Conservation (phyloP, 2,113 vertebrate genomes). For the Passer montanus region DNA sequence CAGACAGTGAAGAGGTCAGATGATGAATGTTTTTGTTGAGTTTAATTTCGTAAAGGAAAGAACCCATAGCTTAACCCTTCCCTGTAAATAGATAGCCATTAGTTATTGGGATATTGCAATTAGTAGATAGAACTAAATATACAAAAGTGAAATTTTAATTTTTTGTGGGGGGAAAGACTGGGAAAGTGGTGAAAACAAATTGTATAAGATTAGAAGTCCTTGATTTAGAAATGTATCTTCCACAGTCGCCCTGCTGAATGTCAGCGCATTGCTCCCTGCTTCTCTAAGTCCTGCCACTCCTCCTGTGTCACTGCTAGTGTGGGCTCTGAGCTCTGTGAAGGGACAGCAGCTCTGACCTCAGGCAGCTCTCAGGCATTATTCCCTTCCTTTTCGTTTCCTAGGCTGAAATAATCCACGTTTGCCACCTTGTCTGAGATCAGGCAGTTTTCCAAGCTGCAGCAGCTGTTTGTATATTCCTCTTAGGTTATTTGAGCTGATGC, state of each 20-base stretch:
- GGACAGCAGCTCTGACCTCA: background rate
- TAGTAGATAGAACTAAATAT: background rate
- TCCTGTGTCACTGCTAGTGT: background rate
- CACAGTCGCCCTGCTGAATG: background rate
- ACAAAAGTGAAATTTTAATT: background rate
- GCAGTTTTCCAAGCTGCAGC: background rate
- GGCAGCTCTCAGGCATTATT: background rate
- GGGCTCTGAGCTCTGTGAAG: background rate
- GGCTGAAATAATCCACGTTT: background rate
- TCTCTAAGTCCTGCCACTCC: background rate
- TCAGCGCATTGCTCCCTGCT: background rate
- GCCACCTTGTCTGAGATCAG: background rate
- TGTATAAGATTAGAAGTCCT: background rate
- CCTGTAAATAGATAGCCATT: background rate
- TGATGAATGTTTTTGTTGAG: background rate
- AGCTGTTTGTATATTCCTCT: background rate
- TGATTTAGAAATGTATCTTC: background rate
- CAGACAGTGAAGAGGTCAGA: background rate
- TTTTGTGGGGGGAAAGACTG: accelerated
- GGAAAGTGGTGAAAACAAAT: background rate
- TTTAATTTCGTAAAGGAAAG: background rate
- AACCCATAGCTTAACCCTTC: background rate
- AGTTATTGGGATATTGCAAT: background rate
- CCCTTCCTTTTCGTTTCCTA: background rate
- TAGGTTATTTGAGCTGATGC: background rate